A percentile compares a stretch with the other conserved stretches of the same genome.
Conservation (phyloP, 2,797 vertebrate genomes). For the Muscicapa comitata region DNA sequence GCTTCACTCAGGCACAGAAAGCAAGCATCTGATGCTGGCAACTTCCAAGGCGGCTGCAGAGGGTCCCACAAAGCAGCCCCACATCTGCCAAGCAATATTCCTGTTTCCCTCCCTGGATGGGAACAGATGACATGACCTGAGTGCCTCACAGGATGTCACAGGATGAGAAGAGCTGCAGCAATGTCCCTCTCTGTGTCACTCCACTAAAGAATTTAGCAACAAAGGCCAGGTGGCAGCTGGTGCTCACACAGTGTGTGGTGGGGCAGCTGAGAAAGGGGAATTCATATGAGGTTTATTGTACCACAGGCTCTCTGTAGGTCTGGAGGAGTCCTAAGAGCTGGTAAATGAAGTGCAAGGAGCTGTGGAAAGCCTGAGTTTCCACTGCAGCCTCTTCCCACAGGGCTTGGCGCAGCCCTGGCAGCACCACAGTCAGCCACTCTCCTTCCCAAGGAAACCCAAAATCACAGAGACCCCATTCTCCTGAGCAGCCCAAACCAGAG, state of each 20-base stretch:
- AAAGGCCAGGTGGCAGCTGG: background rate
- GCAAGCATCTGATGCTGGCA: fast-evolving
- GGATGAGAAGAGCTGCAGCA: background rate
- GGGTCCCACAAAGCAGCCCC: background rate
- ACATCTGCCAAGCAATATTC: background rate
- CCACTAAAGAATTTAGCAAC: background rate
- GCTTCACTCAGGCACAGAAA: background rate
- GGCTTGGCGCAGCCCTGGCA: background rate
- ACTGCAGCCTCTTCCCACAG: background rate
- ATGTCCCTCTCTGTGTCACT: too few relatives aligned
- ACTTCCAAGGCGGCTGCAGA: background rate
- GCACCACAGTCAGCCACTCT: background rate
- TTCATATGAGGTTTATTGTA: fast-evolving
- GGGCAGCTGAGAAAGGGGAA: background rate
- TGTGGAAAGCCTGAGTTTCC: background rate
- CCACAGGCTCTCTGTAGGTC: background rate
- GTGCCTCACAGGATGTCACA: background rate
- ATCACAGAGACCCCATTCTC: background rate
- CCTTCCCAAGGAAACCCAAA: background rate
- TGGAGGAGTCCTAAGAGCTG: background rate
- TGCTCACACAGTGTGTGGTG: fast-evolving
- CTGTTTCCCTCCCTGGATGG: background rate
- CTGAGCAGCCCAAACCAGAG: background rate
- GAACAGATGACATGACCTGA: background rate
- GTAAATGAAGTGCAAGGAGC: background rate